Evolutionary conservation across 92 coral and sea anemone genomes (phyloP).

Genomic region (Umimayanthus chanpuru): DNA sequence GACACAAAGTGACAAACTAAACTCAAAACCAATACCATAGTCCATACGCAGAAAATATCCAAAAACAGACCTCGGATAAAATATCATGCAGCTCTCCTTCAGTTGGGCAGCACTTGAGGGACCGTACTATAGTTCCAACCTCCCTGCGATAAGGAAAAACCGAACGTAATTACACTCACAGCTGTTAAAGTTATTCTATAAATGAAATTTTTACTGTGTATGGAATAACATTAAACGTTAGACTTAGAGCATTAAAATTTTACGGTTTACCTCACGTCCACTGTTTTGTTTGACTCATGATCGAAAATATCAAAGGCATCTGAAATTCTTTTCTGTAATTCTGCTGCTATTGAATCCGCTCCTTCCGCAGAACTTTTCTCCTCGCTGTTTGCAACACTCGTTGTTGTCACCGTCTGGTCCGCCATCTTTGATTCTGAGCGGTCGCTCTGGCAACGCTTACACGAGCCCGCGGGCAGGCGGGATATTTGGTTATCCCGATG

Average conservation of each 20-base stretch:
- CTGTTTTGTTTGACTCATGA: slow-evolving; percentile 99
- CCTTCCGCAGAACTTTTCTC: slow-evolving; percentile 75
- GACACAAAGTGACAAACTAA: too few relatives aligned
- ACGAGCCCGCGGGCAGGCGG: slow-evolving; percentile 6
- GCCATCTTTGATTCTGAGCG: slow-evolving; percentile 78
- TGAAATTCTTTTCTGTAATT: slow-evolving; percentile 83
- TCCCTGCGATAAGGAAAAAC: slow-evolving; percentile 67
- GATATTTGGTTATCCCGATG: background rate
- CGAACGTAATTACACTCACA: background rate
- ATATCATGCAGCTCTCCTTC: slow-evolving; percentile 99
- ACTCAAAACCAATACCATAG: too few relatives aligned
- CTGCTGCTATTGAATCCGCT: slow-evolving; percentile 88
- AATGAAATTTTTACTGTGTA: too few relatives aligned
- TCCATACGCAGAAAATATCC: background rate
- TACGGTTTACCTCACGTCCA: slow-evolving; percentile 99
- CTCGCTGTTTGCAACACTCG: slow-evolving; percentile 49
- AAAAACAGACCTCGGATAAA: slow-evolving; percentile 76
- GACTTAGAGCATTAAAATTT: background rate
- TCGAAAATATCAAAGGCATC: slow-evolving; percentile 98
- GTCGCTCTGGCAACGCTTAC: slow-evolving; percentile 38
- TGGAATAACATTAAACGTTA: background rate
- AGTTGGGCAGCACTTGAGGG: slow-evolving; percentile 96
- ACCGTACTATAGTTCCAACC: slow-evolving; percentile 97
- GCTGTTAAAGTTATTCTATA: background rate
- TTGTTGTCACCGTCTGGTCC: slow-evolving; percentile 55